Base-by-base conservation (phyloP, 1,140 invertebrate genomes). In the Drosophila prosaltans region DNA sequence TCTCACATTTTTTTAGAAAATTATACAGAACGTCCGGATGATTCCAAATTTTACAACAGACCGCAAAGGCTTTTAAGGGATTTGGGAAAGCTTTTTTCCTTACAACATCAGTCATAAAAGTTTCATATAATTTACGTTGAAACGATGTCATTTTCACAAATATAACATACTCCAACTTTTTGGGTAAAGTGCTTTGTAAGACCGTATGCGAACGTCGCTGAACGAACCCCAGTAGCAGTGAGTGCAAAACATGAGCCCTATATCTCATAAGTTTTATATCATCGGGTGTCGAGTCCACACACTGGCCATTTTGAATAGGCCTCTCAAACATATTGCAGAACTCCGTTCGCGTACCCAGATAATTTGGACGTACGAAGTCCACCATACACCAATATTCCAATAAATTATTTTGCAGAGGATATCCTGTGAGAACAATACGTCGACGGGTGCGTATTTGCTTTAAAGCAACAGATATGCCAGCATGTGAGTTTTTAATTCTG, bases 11-110 rank as follows among this genome's bases (percentile, higher is more conserved):
- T 85, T 96, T 95, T 54, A 99, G 91, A 91, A 98, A 97, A 91
- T 98, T 96, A 90, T 98, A 98, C 36, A 99, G 92, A 58, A 99
- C 96, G 93, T 99, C 99, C 0, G 99, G 98, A 93, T 99, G 99
- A 92, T 99, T 99, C 98, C 98, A 99, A 77, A 99, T 99, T 95
- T 99, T 99, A 91, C 98, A 99, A 92, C 98, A 99, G 61, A 99
- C 97, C 45, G 98, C 97, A 93, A 99, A 99, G 3, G 99, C 98
- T 92, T 98, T 99, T 9, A 99, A 94, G 1, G 99, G 98, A 94
- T 99, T 99, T 5, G 97, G 97, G 26, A 98, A 97, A 30, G 97
- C 95, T 69, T 97, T 96, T 8, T 95, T 96, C 55, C 96, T 94
- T 1, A 97, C 96, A 2, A 98, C 96, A 93, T 98, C 97, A 85